Evolutionary conservation across 2,113 vertebrate genomes (phyloP), one percentile per base, ranked within the genome.

Genomic region (Pachyramphus minor): DNA sequence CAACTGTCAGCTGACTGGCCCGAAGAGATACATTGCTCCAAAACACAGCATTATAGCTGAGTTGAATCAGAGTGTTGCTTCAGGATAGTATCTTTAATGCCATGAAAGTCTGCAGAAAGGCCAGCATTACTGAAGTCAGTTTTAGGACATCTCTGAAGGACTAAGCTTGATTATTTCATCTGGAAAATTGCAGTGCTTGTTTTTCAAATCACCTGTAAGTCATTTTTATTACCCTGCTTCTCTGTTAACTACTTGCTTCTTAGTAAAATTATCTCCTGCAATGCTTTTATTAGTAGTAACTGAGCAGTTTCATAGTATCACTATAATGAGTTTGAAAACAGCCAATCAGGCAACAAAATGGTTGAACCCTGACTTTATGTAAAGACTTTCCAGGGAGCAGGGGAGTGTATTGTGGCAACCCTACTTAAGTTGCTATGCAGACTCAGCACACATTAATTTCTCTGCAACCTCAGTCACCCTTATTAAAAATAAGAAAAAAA

Each of bases 371-470:
- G 94, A 92, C 80, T 93, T 93, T 21, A 67, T 39, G 27, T 81
- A 56, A 93, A 86, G 56, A 67, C 45, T 81, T 95, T 78, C 68
- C 6, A 2, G 58, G 59, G 66, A 81, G 33, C 15, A 0, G 1
- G 47, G 52, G n/a, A 71, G 17, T 12, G 49, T 99, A 99, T 99
- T 98, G 98, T 99, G 99, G 99, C 99, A 99, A 99, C 99, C 99
- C 99, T 99, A 99, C 98, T 97, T 97, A 90, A 97, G 96, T 97
- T 95, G 98, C 98, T 98, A 98, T 97, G 98, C 98, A 98, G 98
- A 98, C 97, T 99, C 98, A 98, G 98, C 99, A 99, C 98, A 98
- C 98, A 98, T 99, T 99, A 98, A 99, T 99, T 98, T 97, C 98
- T 98, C 98, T 96, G 98, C 98, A 98, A 98, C 98, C 98, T 98